Percentiles rank a stretch among this genome's conserved stretches.
Evolutionary conservation across 1,140 invertebrate species (phyloP).

Genomic region (Leptinotarsa undecemlineata): DNA sequence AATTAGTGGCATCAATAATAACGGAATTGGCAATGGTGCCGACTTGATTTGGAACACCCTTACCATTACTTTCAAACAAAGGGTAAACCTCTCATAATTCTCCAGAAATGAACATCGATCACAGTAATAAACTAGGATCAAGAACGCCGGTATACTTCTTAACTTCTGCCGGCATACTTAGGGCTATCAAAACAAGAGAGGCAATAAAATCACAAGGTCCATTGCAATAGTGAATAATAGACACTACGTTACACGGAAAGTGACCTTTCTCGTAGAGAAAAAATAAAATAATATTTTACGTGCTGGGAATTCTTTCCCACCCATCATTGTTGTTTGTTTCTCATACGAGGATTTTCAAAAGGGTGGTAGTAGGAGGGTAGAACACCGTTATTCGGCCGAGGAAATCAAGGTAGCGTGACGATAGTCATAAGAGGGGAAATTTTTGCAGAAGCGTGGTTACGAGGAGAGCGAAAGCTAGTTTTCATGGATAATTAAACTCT

Average conservation of each 20-base stretch:
- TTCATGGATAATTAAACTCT: not conserved
- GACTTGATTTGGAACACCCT: no score
- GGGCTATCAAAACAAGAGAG: conserved; percentile 16
- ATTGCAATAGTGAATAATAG: conserved; percentile 26
- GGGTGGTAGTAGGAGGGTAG: conserved; percentile 17
- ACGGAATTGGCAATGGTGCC: no score
- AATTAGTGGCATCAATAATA: no score
- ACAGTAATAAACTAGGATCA: not conserved
- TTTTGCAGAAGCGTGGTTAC: not conserved
- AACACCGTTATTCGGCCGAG: conserved; percentile 20
- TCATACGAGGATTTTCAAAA: conserved; percentile 9
- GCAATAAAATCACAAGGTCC: conserved; percentile 29
- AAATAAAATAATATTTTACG: conserved; percentile 29
- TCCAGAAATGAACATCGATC: not conserved
- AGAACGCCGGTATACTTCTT: not conserved
- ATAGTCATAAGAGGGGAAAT: conserved; percentile 12
- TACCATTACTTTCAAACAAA: no score
- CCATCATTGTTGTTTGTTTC: conserved; percentile 24
- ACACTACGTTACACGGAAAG: conserved; percentile 26
- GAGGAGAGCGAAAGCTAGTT: not conserved
- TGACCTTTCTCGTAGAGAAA: conserved; percentile 23
- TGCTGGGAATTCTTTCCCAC: conserved; percentile 19
- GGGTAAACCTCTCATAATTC: not conserved
- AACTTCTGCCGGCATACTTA: not conserved
- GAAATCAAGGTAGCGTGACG: conserved; percentile 26